Evolutionary conservation across 1,140 invertebrate genomes (phyloP), one percentile per base, ranked within the genome.

Genomic region (Ceratina australensis): DNA sequence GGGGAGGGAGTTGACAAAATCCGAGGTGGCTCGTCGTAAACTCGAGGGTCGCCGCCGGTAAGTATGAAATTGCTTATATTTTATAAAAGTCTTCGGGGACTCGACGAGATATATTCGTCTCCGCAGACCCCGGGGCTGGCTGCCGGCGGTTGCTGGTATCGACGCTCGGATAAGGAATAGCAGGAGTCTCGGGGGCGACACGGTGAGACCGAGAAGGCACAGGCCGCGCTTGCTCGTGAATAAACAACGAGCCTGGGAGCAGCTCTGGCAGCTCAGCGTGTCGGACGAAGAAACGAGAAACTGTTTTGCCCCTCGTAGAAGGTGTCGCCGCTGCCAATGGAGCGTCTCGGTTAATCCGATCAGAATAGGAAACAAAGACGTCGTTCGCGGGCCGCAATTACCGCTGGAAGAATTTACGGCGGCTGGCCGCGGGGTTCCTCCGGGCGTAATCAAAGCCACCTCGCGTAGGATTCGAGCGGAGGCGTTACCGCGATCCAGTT

Each of bases 51-150:
- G 67, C 13, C n/a, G 61, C 78, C 77, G 63, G 71, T 79, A 82
- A 88, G 76, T 86, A 87, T 80, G 81, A 87, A 87, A 86, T 88
- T 87, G 85, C 83, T 87, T 87, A 82, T 88, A 86, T 86, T 86
- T 88, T 87, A 86, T 86, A 87, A 88, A 86, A 82, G 49, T 20
- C 57, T 54, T 77, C 72, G 67, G 63, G 79, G 63, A 67, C 52
- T 47, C 68, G 42, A 63, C 22, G 18, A 33, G 59, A 60, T 52
- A 42, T 74, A 69, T 72, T 69, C 54, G 66, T 69, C 49, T 68
- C 63, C 18, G 72, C 33, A 63, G 66, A 65, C 59, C 65, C 67
- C 80, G 54, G 63, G 56, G 76, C 68, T 42, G 56, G 76, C 68
- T 42, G 33, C 33, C 33, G 5, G 33, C 61, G 83, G 69, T 68